A percentile compares a stretch with the other conserved stretches of the same genome.
phyloP scores from a whole-genome alignment of 1,140 invertebrate species.

The Cotesia chilonis region DNA sequence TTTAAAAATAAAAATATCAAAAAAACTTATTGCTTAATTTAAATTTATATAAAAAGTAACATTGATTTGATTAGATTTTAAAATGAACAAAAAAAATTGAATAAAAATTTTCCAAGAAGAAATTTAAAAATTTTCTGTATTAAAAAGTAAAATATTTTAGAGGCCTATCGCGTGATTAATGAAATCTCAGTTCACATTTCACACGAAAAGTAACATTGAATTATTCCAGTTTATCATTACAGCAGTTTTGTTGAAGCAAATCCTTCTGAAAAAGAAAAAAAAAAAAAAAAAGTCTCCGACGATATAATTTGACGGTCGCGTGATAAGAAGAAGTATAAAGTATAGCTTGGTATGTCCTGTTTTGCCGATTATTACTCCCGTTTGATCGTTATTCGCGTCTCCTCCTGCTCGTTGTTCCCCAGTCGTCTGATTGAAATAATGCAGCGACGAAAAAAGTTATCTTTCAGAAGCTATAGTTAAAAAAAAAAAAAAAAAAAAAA shows the following conservation, averaged over 20 bases:
- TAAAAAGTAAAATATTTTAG: neutral
- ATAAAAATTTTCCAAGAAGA: neutral
- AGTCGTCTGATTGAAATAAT: slow-evolving; percentile 7
- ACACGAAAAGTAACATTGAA: slow-evolving; percentile 15
- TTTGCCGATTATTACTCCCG: slow-evolving; percentile 34
- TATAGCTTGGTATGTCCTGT: slow-evolving; percentile 17
- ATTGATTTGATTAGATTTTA: too few relatives aligned
- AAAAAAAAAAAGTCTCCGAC: neutral
- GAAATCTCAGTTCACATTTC: slow-evolving; percentile 4
- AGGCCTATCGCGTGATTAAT: slow-evolving; percentile 10
- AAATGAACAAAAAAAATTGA: too few relatives aligned
- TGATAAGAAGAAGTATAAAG: slow-evolving; percentile 25
- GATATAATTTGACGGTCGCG: slow-evolving; percentile 33
- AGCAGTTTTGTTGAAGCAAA: neutral
- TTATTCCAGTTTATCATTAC: neutral
- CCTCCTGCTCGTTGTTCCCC: slow-evolving; percentile 14
- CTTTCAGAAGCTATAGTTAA: neutral
- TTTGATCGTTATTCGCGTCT: slow-evolving; percentile 37
- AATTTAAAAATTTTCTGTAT: neutral
- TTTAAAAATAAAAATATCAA: too few relatives aligned
- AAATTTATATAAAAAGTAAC: too few relatives aligned
- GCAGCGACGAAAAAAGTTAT: neutral
- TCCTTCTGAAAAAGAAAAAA: neutral
- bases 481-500: neutral
- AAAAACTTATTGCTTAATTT: too few relatives aligned